These are phyloP conservation scores for Phenganax stokvisi DNA, from an alignment of 92 coral and sea anemone species.

Conservation along the genomic window DNA sequence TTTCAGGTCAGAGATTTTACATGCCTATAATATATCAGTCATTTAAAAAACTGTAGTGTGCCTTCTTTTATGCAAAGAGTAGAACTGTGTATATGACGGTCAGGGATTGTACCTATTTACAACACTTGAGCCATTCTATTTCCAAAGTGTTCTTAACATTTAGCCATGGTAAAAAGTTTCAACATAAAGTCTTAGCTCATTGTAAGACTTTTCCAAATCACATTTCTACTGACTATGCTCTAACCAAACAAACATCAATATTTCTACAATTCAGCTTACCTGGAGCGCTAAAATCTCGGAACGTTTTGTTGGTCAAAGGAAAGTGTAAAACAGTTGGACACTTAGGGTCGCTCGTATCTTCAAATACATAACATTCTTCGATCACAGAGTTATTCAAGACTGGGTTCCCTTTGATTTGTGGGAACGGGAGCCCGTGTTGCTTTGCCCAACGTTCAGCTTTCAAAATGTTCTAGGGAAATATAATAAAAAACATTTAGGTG, in stretches of 20 bases:
- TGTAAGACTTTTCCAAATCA: background rate
- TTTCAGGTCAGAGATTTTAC: too few relatives aligned
- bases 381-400: constrained; percentile 44
- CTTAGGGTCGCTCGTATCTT: constrained; percentile 52
- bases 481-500: background rate
- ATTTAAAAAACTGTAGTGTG: too few relatives aligned
- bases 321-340: constrained; percentile 76
- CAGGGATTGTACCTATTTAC: too few relatives aligned
- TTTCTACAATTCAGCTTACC: constrained; percentile 44
- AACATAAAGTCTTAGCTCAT: too few relatives aligned
- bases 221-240: background rate
- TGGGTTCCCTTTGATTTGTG: constrained; percentile 66
- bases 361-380: constrained; percentile 73
- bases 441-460: constrained; percentile 78
- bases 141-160: too few relatives aligned
- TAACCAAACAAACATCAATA: background rate
- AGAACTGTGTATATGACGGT: too few relatives aligned
- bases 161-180: too few relatives aligned
- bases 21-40: too few relatives aligned
- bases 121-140: too few relatives aligned
- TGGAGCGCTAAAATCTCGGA: constrained; percentile 60
- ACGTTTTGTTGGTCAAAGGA: constrained; percentile 63
- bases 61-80: too few relatives aligned
- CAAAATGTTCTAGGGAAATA: constrained; percentile 49
- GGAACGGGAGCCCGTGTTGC: constrained; percentile 59